Evolutionary conservation across 1,140 invertebrate species (phyloP).

Genomic region (Elysia chlorotica): DNA sequence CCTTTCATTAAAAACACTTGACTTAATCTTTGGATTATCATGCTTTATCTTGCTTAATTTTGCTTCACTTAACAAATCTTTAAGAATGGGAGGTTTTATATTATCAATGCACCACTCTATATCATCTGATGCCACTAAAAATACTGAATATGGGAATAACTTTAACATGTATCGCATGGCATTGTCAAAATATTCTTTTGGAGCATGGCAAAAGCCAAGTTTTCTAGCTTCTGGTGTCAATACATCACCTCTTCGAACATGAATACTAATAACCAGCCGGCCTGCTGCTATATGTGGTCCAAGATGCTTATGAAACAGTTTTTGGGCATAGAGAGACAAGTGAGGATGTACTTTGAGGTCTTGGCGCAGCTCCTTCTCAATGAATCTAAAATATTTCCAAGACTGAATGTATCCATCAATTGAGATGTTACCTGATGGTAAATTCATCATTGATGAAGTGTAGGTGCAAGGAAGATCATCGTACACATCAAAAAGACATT

Average conservation of each 20-base stretch:
- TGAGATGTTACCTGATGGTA: constrained; percentile 8
- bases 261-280: constrained; percentile 7
- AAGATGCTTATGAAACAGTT: background rate
- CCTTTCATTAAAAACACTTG: background rate
- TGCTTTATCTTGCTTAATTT: background rate
- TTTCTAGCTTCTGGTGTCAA: background rate
- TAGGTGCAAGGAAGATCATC: constrained; percentile 10
- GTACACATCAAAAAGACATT: constrained; percentile 1
- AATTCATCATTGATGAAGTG: constrained; percentile 3
- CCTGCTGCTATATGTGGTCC: background rate
- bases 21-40: no score
- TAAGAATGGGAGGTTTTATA: background rate
- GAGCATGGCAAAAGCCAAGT: constrained; percentile 14
- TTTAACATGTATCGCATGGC: constrained; percentile 15
- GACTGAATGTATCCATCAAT: constrained; percentile 20
- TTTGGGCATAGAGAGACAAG: background rate
- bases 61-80: background rate
- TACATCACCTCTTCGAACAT: constrained; percentile 15
- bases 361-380: constrained; percentile 1
- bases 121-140: constrained; percentile 17
- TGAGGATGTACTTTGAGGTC: background rate
- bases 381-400: constrained; percentile 14
- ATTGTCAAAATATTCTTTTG: background rate
- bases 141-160: constrained; percentile 8
- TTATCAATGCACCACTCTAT: constrained; percentile 12